Evolutionary conservation across 2,888 invertebrate species (phyloP), one percentile per base, ranked within the genome.

Genomic region (Leucania comma): DNA sequence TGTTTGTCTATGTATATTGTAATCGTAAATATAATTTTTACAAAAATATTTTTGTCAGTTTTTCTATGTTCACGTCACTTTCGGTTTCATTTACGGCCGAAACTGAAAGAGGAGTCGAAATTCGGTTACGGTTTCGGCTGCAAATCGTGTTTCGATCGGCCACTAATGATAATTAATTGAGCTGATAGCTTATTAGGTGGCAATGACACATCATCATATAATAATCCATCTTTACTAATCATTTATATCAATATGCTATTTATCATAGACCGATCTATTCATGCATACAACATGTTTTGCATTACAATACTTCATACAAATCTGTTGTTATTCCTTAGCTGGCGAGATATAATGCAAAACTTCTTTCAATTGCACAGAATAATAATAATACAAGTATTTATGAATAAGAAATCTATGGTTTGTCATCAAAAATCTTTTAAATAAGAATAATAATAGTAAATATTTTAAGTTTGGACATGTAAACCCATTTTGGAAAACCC

Each of bases 201-300:
- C 54, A 38, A 61, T 17, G 38, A 3, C 24, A 20, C 72, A 29
- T 58, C 42, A 51, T 29, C 17, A 54, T 20, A 48, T 29, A 26
- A 54, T 10, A 26, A 54, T 10, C 29, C 38, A 35, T 58, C 24
- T 29, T 61, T 24, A 50, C 17, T 50, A 63, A 72, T 48, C 9
- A 38, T n/a, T 17, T 42, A 42, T 42, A 61, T 62, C 8, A 68
- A 53, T 68, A 61, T 48, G 46, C 24, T 24, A 38, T 58, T 22
- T 1, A 59, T 53, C 32, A 22, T 50, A 53, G 0, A 63, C 12
- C 48, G 26, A 59, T 26, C 38, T 42, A 53, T 26, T 58, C 61
- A 35, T 68, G 58, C 5, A 58, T 50, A 29, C 9, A 1, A 38
- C 24, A 20, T 67, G 50, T 59, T 72, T 64, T 24, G 48, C 12